A percentile compares a stretch with the other conserved stretches of the same genome.
These are phyloP conservation scores for Puffinus mauretanicus DNA, from an alignment of 2,113 vertebrate genomes.

Conservation along the genomic window DNA sequence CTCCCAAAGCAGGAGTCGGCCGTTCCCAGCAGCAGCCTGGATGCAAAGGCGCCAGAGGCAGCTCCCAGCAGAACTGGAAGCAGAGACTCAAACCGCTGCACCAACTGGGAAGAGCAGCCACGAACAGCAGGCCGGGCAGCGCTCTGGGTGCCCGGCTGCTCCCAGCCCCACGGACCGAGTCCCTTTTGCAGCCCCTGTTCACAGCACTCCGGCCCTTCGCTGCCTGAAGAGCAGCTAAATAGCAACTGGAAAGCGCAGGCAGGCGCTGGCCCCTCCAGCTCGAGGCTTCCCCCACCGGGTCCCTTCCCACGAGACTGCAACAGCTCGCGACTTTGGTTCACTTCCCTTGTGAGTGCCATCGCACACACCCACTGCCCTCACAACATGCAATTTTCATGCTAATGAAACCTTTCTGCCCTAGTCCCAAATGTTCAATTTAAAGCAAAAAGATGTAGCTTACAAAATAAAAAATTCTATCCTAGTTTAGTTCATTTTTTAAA, in stretches of 20 bases:
- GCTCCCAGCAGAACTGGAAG: not conserved
- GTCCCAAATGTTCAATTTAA: not conserved
- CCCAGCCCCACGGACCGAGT: not conserved
- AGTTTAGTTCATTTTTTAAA: not conserved
- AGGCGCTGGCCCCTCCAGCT: not conserved
- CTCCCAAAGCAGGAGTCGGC: not conserved
- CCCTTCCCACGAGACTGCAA: not conserved
- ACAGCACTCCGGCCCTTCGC: not conserved
- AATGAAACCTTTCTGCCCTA: not conserved
- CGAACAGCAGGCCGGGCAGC: fast-evolving
- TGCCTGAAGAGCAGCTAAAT: not conserved
- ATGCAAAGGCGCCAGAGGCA: not conserved
- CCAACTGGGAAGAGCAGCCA: not conserved
- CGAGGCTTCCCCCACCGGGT: not conserved
- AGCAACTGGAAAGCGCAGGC: not conserved
- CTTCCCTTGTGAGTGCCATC: not conserved
- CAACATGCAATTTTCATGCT: not conserved
- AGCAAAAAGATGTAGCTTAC: not conserved
- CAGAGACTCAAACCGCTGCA: not conserved
- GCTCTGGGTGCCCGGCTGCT: not conserved
- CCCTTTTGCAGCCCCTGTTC: not conserved
- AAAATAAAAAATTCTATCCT: not conserved
- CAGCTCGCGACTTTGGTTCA: fast-evolving
- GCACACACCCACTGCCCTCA: not conserved
- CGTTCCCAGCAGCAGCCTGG: not conserved